Percentiles rank a stretch among this genome's conserved stretches.
Evolutionary conservation across 2,888 invertebrate genomes (phyloP).

Genomic region (Dermolepida albohirtum): DNA sequence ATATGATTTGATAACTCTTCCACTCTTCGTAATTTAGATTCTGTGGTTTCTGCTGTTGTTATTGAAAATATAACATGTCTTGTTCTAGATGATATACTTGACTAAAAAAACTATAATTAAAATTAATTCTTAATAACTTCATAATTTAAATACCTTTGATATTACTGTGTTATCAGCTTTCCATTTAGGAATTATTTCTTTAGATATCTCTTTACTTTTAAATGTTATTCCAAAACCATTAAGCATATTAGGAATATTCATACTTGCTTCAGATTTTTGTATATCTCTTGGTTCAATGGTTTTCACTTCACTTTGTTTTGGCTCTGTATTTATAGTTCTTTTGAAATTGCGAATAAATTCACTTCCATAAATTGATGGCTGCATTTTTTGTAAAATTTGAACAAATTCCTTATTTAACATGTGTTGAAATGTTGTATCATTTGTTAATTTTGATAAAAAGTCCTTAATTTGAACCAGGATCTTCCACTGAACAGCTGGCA

Average conservation of each 20-base stretch:
- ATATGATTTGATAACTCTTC: conserved; percentile 80
- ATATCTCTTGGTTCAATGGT: conserved; percentile 44
- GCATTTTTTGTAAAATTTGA: conserved; percentile 66
- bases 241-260: conserved; percentile 63
- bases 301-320: conserved; percentile 36
- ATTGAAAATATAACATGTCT: conserved; percentile 76
- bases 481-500: conserved; percentile 65
- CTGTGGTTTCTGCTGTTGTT: conserved; percentile 68
- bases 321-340: conserved; percentile 41
- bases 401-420: conserved; percentile 68
- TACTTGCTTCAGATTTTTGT: conserved; percentile 46
- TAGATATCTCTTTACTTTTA: conserved; percentile 54
- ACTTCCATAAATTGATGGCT: conserved; percentile 61
- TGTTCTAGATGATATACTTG: conserved; percentile 74
- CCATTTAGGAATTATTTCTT: conserved; percentile 65
- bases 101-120: conserved; percentile 60
- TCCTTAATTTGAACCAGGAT: conserved; percentile 65
- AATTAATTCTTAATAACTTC: background rate
- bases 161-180: conserved; percentile 56
- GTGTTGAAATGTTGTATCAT: conserved; percentile 64
- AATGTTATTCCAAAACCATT: conserved; percentile 62
- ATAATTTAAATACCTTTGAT: conserved; percentile 24
- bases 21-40: conserved; percentile 72
- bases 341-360: conserved; percentile 57
- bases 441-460: conserved; percentile 64